Base-by-base conservation (phyloP, 2,113 vertebrate genomes). In the Caretta caretta region DNA sequence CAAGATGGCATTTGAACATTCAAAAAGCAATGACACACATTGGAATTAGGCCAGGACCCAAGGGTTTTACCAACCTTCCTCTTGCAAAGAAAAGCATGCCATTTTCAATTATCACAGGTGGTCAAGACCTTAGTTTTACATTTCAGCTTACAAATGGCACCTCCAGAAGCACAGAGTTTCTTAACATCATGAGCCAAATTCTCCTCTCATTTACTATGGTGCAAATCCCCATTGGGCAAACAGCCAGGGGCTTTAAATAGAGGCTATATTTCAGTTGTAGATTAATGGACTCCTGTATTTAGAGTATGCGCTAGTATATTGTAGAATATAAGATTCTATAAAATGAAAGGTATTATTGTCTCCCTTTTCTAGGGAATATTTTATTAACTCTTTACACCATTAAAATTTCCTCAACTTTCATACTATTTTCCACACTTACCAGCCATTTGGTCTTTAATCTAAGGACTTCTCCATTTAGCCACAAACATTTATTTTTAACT, bases 221-320 rank as follows among this genome's bases (percentile, higher is more conserved):
- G 38, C 72, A 75, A 80, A 80, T 85, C 56, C 56, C 62, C 83
- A 85, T 46, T 85, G 48, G 75, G 75, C 75, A 85, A 79, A 42
- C 22, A 75, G 35, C 38, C 65, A 69, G 20, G 69, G 69, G 27
- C 35, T 75, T 38, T 75, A 42, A 75, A 75, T 42, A 75, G 72
- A 65, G 10, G 6, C 38, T 76, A 10, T 12, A 4, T 76, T 69
- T 46, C 42, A 27, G 20, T 46, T 46, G 38, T 76, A 46, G 27
- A 54, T 89, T 57, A 8, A 95, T 59, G 31, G 75, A 89, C 9
- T 25, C 11, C 8, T 25, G 42, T 46, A 35, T 25, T 24, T 3
- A 49, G 12, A 65, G 49, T 1, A 2, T 31, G 20, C 2, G 89
- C 35, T 35, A 11, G 5, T 17, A 81, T n/a, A 42, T 19, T 80